Evolutionary conservation across 2,888 invertebrate species (phyloP).

Genomic region (Nemotelus nigrinus): DNA sequence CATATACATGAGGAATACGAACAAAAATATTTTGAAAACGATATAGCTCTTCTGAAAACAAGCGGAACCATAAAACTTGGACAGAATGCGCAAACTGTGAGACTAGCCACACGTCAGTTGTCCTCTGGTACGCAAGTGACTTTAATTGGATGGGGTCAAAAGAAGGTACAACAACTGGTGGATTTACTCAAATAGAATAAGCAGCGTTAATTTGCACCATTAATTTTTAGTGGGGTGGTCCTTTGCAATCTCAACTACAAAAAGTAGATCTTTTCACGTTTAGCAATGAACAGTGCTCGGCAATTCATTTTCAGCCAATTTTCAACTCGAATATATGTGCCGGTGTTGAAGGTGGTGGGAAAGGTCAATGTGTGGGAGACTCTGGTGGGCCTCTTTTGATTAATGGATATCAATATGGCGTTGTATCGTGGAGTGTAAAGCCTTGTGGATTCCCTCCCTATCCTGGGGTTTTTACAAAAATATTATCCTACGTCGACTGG

Average conservation of each 20-base stretch:
- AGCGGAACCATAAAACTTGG: slow-evolving; percentile 55
- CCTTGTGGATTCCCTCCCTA: slow-evolving; percentile 64
- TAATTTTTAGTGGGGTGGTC: slow-evolving; percentile 59
- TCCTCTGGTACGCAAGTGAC: slow-evolving; percentile 53
- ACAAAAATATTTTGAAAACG: slow-evolving; percentile 59
- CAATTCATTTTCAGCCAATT: slow-evolving; percentile 57
- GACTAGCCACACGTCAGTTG: slow-evolving; percentile 52
- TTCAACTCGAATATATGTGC: slow-evolving; percentile 64
- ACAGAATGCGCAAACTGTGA: slow-evolving; percentile 56
- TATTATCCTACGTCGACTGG: slow-evolving; percentile 62
- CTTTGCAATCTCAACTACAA: slow-evolving; percentile 60
- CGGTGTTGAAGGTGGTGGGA: slow-evolving; percentile 65
- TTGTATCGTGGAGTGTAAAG: slow-evolving; percentile 66
- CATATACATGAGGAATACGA: slow-evolving; percentile 61
- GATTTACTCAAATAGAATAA: neutral
- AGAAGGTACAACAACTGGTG: slow-evolving; percentile 56
- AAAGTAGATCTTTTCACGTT: slow-evolving; percentile 62
- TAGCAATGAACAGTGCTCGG: slow-evolving; percentile 61
- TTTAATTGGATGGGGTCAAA: slow-evolving; percentile 60
- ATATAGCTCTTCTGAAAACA: slow-evolving; percentile 64
- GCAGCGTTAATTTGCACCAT: neutral
- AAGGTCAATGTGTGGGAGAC: slow-evolving; percentile 65
- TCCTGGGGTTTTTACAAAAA: slow-evolving; percentile 65
- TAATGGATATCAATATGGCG: slow-evolving; percentile 61
- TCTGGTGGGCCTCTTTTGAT: slow-evolving; percentile 65